Conservation (phyloP, 2,888 invertebrate genomes). For the Creontiades dilutus region DNA sequence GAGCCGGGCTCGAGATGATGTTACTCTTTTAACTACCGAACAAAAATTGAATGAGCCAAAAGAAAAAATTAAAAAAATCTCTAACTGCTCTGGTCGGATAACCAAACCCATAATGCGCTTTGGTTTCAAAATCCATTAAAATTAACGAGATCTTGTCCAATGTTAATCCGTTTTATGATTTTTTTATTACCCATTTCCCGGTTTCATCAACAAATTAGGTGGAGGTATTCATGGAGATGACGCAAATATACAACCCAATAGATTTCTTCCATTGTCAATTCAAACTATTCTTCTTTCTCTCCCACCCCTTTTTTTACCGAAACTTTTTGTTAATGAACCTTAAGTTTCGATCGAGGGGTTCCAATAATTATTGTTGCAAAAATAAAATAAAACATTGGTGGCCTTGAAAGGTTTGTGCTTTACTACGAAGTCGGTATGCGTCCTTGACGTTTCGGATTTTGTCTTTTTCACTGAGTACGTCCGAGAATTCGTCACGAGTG, state of each 20-base stretch:
- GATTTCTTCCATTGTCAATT: neutral
- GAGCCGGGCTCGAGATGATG: neutral
- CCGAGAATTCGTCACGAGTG: too few species aligned
- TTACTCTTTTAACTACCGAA: constrained; percentile 15
- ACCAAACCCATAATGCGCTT: constrained; percentile 42
- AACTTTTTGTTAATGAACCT: neutral
- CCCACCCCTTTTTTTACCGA: neutral
- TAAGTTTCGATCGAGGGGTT: neutral
- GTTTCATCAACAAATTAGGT: constrained; percentile 35
- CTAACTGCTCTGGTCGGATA: constrained; percentile 19
- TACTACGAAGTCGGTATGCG: too few species aligned
- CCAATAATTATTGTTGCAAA: neutral
- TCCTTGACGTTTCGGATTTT: too few species aligned
- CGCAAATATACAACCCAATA: constrained; percentile 36
- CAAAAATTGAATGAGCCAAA: neutral
- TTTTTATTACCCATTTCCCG: constrained; percentile 39
- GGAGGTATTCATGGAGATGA: constrained; percentile 7
- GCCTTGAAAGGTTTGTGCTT: neutral
- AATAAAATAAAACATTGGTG: neutral
- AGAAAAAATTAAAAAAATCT: neutral
- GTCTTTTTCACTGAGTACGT: too few species aligned
- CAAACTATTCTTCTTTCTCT: constrained; percentile 7
- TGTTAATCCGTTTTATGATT: constrained; percentile 6
- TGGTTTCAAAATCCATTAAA: constrained; percentile 27
- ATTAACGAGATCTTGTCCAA: constrained; percentile 32